Conservation (phyloP, 2,888 invertebrate species). For the Aromia moschata region DNA sequence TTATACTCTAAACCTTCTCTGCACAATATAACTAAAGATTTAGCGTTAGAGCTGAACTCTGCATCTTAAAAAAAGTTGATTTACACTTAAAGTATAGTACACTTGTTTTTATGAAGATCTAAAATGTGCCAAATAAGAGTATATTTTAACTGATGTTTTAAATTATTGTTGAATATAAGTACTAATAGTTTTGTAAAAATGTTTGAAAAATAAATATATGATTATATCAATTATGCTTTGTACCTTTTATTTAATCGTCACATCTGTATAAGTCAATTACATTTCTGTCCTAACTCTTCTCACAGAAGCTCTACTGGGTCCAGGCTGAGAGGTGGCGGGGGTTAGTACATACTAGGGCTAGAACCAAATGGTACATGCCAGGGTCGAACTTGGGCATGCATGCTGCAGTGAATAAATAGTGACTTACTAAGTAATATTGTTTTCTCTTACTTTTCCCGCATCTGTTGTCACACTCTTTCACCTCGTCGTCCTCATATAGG, state of each 20-base stretch:
- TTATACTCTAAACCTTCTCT: slow-evolving; percentile 20
- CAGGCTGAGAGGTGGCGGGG: no score
- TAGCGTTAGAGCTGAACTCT: not conserved
- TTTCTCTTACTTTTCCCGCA: no score
- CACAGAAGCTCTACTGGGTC: no score
- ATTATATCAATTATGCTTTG: not conserved
- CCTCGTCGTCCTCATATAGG: no score
- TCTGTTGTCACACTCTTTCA: no score
- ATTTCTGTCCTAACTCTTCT: no score
- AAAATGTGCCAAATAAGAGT: slow-evolving; percentile 41
- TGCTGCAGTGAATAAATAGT: no score
- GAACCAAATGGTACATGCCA: no score
- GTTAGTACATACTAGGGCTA: no score
- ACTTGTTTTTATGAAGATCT: slow-evolving; percentile 11
- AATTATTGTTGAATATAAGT: slow-evolving; percentile 50
- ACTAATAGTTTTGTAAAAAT: slow-evolving; percentile 50
- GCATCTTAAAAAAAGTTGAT: slow-evolving; percentile 1
- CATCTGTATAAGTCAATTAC: no score
- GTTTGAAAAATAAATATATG: slow-evolving; percentile 34
- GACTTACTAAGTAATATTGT: no score
- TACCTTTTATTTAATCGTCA: not conserved
- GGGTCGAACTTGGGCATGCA: no score
- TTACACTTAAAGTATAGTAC: slow-evolving; percentile 21
- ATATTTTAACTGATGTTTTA: slow-evolving; percentile 45
- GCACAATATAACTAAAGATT: slow-evolving; percentile 28